Evolutionary conservation across 2,113 vertebrate genomes (phyloP), one percentile per base, ranked within the genome.

Genomic region (Gallinago undulata): DNA sequence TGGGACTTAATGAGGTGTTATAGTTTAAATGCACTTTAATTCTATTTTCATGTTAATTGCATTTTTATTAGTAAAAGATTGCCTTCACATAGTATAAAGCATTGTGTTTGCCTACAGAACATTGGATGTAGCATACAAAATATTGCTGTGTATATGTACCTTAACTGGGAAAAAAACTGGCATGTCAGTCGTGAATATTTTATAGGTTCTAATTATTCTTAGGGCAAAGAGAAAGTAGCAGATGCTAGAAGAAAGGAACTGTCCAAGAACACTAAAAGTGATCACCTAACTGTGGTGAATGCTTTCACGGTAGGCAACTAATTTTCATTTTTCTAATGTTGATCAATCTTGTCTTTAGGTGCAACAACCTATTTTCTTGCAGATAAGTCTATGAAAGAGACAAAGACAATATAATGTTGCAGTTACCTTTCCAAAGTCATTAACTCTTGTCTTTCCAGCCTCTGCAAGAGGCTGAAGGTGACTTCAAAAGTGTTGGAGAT

Each of bases 161-260:
- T 73, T 50, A 27, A 45, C 43, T 64, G 64, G 50, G 30, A 76
- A 72, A 23, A 73, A 30, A 85, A 30, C 24, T 76, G 51, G 37
- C 0, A 0, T 86, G 47, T 86, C 56, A 76, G 50, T 39, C 7
- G 3, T 62, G 33, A 57, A 28, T 87, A 5, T 76, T 89, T 82
- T 8, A 67, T 18, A 31, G 13, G 9, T 81, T 75, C 37, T 95
- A 0, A 72, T 96, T 87, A 45, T 73, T 95, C 79, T 89, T 96
- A 99, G 99, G 99, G 99, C 53, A 99, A 99, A 97, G 99, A 99
- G 96, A 99, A 99, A 96, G 93, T 99, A 6, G 99, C 99, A 37
- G 99, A 99, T 98, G 98, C 98, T 86, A 99, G 98, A 97, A 99
- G 99, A 85, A 99, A 98, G 90, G 96, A 97, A 37, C 94, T 99